These are phyloP conservation scores for Colossoma macropomum DNA, from an alignment of 2,113 vertebrate genomes.

Conservation along the genomic window DNA sequence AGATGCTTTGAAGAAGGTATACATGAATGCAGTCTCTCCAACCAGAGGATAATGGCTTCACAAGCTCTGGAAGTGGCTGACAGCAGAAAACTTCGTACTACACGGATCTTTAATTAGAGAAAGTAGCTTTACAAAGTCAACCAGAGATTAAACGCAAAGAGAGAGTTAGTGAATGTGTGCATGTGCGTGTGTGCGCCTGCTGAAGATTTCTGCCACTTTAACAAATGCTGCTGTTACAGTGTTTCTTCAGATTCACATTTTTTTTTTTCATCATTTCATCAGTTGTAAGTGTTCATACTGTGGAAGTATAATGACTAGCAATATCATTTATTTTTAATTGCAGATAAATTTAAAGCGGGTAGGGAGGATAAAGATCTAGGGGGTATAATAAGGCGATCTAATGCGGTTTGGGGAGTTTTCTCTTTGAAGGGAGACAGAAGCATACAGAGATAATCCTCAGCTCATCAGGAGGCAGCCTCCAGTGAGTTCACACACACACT, in stretches of 20 bases:
- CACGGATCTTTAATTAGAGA: not conserved
- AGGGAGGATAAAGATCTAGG: conserved; percentile 5
- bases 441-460: conserved; percentile 49
- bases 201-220: too few species aligned
- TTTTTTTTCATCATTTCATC: not conserved
- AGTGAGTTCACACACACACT: conserved; percentile 3
- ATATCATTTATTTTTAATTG: conserved; percentile 34
- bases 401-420: conserved; percentile 31
- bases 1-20: not conserved
- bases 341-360: conserved; percentile 6
- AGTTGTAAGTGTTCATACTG: not conserved
- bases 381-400: conserved; percentile 35
- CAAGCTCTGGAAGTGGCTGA: not conserved
- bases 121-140: not conserved
- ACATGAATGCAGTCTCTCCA: not conserved
- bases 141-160: not conserved
- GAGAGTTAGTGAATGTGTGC: not conserved
- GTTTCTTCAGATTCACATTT: not conserved
- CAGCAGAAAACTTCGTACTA: not conserved
- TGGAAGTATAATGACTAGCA: not conserved
- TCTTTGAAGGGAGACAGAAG: conserved; percentile 47
- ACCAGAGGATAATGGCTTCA: not conserved
- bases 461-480: conserved; percentile 32
- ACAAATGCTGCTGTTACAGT: not conserved
- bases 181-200: not conserved